Evolutionary conservation across 2,113 vertebrate species (phyloP).

Genomic region (Steatornis caripensis): DNA sequence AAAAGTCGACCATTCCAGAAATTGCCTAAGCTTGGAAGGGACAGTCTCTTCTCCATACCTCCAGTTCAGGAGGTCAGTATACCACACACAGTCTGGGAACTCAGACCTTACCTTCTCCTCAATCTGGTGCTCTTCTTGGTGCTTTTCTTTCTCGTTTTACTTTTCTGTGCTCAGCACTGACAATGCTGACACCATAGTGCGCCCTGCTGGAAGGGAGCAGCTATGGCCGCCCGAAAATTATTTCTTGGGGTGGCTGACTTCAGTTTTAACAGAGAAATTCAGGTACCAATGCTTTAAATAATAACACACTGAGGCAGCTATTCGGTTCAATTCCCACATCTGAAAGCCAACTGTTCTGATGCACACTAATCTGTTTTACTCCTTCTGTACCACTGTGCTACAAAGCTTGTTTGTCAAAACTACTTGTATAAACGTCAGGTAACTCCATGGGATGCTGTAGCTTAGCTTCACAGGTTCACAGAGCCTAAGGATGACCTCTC

Average conservation of each 20-base stretch:
- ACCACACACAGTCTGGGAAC: conserved; percentile 1
- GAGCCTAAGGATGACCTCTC: not conserved
- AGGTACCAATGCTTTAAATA: not conserved
- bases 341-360: not conserved
- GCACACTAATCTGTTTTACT: not conserved
- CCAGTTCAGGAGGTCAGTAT: not conserved
- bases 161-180: not conserved
- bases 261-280: not conserved
- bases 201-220: conserved; percentile 40
- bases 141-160: conserved; percentile 2
- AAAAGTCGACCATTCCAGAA: not conserved
- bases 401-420: not conserved
- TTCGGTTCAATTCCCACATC: not conserved
- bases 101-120: not conserved
- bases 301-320: not conserved
- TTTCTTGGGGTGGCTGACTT: not conserved
- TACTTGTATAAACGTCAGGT: not conserved
- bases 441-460: not conserved
- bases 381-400: not conserved
- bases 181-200: conserved; percentile 46
- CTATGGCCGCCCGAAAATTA: not conserved
- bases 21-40: not conserved
- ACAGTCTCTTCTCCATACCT: not conserved
- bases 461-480: not conserved
- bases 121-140: not conserved